phyloP scores from a whole-genome alignment of 2,797 vertebrate genomes.

The Melanitta fusca region DNA sequence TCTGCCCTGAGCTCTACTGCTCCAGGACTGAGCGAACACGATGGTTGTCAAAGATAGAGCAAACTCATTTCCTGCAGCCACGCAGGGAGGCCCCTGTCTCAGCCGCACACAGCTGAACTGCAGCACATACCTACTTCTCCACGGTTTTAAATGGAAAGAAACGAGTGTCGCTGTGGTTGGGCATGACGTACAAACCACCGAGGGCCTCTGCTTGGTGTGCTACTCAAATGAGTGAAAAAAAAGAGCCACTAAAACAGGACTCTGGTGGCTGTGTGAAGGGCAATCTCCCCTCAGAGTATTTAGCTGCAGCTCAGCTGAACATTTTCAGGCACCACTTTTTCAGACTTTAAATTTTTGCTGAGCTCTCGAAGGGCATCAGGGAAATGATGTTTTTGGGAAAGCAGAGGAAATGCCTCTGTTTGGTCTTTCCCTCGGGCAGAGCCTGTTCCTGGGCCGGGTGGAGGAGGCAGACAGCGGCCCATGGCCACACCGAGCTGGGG shows the following conservation, averaged over 20 bases:
- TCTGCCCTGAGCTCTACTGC: neutral
- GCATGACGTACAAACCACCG: accelerated
- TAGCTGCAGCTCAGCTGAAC: neutral
- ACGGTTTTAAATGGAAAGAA: slow-evolving; percentile 44
- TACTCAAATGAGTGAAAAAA: neutral
- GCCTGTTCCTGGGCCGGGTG: neutral
- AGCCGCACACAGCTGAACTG: neutral
- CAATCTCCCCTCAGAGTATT: neutral
- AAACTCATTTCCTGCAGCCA: slow-evolving; percentile 73
- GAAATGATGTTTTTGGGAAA: neutral
- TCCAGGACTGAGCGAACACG: neutral
- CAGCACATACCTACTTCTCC: neutral
- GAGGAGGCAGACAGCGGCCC: neutral
- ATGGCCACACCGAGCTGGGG: neutral
- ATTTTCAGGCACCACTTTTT: neutral
- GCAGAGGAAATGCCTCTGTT: accelerated
- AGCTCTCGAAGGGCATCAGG: neutral
- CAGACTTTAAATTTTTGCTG: neutral
- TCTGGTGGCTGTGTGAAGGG: slow-evolving; percentile 12
- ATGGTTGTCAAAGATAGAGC: slow-evolving; percentile 60
- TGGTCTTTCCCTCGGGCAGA: neutral
- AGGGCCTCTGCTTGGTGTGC: neutral
- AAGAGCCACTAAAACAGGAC: neutral
- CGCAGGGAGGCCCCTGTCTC: slow-evolving; percentile 11
- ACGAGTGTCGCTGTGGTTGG: slow-evolving; percentile 32